Percentiles rank a stretch among this genome's conserved stretches.
Evolutionary conservation across 2,797 vertebrate species (phyloP).

Genomic region (Clarias platycephalus): DNA sequence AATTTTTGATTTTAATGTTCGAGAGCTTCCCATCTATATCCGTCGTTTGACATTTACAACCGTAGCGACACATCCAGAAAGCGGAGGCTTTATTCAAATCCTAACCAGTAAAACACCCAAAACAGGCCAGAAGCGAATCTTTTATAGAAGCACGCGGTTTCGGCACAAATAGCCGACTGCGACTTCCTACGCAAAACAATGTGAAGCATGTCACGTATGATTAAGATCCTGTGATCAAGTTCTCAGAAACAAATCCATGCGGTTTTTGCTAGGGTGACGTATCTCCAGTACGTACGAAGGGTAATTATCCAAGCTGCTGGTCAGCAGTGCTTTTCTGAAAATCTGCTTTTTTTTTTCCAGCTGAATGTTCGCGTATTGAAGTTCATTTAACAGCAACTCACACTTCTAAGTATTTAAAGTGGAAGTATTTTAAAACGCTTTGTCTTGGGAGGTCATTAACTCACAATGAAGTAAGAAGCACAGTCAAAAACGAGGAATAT

Average conservation of each 20-base stretch:
- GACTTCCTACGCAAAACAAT: not conserved
- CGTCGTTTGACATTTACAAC: not conserved
- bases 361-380: conserved; percentile 18
- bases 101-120: not conserved
- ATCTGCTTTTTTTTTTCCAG: conserved; percentile 4
- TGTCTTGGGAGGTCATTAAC: conserved; percentile 11
- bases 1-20: not conserved
- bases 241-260: not conserved
- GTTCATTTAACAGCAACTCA: not conserved
- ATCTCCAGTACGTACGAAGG: conserved; percentile 30
- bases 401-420: not conserved
- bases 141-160: not conserved
- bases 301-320: conserved; percentile 28
- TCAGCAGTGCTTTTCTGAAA: conserved; percentile 18
- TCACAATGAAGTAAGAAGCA: not conserved
- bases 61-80: not conserved
- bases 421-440: conserved; percentile 9
- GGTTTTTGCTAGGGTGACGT: not conserved
- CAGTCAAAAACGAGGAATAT: not conserved
- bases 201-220: not conserved
- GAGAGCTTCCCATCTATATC: not conserved
- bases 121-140: not conserved
- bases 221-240: not conserved
- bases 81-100: not conserved
- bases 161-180: not conserved